phyloP scores from a whole-genome alignment of 2,797 vertebrate genomes.

The Anguilla obscura region DNA sequence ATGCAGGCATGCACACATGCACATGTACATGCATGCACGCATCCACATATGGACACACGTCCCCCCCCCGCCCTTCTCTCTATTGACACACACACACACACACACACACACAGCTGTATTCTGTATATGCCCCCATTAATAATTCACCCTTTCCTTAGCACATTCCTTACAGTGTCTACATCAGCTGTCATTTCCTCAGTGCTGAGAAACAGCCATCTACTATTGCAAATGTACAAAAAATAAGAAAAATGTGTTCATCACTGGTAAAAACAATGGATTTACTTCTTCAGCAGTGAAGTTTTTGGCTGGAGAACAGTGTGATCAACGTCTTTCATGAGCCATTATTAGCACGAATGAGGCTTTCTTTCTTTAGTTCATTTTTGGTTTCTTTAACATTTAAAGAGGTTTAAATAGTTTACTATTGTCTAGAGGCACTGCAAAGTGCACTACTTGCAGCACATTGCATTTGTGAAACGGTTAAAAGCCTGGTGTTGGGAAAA shows the following conservation, averaged over 20 bases:
- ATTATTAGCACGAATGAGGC: neutral
- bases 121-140: neutral
- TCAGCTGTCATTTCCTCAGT: conserved; percentile 5
- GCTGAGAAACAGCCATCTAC: neutral
- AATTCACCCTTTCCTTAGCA: conserved; percentile 11
- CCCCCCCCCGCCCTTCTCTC: conserved; percentile 2
- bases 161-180: neutral
- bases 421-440: neutral
- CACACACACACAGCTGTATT: conserved; percentile 3
- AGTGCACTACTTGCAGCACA: neutral
- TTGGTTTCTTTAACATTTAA: conserved; percentile 29
- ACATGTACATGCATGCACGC: neutral
- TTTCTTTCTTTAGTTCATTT: conserved; percentile 40
- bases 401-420: no score
- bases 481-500: conserved; percentile 52
- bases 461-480: conserved; percentile 53
- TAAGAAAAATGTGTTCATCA: neutral
- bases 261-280: no score
- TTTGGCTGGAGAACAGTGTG: neutral
- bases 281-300: neutral
- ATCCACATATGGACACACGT: neutral
- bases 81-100: neutral
- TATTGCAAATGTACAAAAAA: neutral
- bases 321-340: neutral
- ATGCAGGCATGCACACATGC: neutral